These are phyloP conservation scores for Thereuonema tuberculata DNA, from an alignment of 1,140 invertebrate species.

Conservation along the genomic window DNA sequence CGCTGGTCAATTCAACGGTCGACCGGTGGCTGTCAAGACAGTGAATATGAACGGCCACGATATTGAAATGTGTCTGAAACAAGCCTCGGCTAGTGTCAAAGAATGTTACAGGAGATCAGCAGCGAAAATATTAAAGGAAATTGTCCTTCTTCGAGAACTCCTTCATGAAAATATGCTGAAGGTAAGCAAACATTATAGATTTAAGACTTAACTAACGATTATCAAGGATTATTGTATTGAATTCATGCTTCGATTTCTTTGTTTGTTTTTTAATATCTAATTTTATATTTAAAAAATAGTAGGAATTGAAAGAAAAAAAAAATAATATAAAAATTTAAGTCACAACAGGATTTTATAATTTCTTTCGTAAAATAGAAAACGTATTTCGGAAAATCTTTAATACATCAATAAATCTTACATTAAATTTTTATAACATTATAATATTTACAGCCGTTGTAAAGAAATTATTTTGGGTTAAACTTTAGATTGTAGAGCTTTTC, in stretches of 20 bases:
- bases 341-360: too few relatives aligned
- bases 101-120: constrained; percentile 32
- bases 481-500: too few relatives aligned
- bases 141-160: constrained; percentile 26
- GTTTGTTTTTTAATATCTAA: too few relatives aligned
- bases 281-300: constrained; percentile 5
- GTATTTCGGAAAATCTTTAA: too few relatives aligned
- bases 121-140: constrained; percentile 33
- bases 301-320: not conserved
- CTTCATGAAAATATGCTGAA: constrained; percentile 27
- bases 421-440: too few relatives aligned
- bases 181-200: constrained; percentile 25
- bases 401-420: too few relatives aligned
- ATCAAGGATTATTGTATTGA: not conserved
- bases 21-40: constrained; percentile 33
- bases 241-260: not conserved
- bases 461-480: too few relatives aligned
- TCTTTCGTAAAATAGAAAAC: too few relatives aligned
- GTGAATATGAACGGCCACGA: constrained; percentile 34
- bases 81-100: constrained; percentile 18
- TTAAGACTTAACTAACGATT: not conserved
- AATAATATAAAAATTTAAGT: too few relatives aligned
- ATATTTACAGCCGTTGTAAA: too few relatives aligned
- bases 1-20: constrained; percentile 24
- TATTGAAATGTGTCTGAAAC: constrained; percentile 27